phyloP scores from a whole-genome alignment of 2,113 vertebrate species.

The Myocastor coypus region DNA sequence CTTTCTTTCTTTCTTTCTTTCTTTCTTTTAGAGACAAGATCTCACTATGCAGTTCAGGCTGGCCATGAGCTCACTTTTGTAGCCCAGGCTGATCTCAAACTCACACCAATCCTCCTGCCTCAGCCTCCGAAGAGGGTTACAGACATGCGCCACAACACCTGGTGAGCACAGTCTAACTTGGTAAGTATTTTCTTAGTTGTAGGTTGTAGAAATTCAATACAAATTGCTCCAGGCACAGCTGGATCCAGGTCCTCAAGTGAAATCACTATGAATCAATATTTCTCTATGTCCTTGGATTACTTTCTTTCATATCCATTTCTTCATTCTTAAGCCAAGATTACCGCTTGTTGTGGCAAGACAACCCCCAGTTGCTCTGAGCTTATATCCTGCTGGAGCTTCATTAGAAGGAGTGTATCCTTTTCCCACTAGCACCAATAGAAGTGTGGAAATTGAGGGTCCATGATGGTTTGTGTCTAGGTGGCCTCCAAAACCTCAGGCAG shows the following conservation, averaged over 20 bases:
- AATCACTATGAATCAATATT: neutral
- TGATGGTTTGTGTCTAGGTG: too few relatives aligned
- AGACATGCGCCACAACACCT: too few relatives aligned
- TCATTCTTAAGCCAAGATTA: constrained; percentile 12
- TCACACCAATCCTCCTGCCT: too few relatives aligned
- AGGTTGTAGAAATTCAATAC: neutral
- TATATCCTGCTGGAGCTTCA: neutral
- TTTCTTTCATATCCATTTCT: neutral
- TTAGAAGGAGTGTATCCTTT: neutral
- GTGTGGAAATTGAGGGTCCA: neutral
- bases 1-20: neutral
- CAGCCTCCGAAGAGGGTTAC: too few relatives aligned
- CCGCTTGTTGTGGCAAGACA: neutral
- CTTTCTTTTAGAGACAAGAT: too few relatives aligned
- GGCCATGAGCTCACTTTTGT: too few relatives aligned
- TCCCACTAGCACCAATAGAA: neutral
- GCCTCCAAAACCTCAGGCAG: too few relatives aligned
- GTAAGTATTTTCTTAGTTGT: neutral
- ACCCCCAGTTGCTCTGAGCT: neutral
- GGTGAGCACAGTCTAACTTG: neutral
- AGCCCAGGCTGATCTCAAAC: too few relatives aligned
- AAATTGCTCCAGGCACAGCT: neutral
- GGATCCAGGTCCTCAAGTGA: neutral
- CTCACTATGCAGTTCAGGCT: too few relatives aligned
- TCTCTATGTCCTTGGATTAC: neutral